phyloP scores from a whole-genome alignment of 2,113 vertebrate genomes.

The Equus quagga region DNA sequence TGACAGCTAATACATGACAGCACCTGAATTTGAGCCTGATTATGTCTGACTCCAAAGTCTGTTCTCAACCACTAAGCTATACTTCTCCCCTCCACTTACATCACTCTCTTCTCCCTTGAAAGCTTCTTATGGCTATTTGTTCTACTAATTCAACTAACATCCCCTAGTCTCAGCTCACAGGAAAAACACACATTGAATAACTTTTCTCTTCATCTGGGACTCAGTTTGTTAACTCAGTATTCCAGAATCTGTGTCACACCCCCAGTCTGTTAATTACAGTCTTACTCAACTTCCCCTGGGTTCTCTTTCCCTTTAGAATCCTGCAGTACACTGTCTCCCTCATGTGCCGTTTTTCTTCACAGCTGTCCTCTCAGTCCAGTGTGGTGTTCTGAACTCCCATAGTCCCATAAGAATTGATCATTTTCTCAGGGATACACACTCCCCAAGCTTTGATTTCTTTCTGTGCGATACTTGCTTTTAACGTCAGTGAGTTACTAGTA shows the following conservation, averaged over 20 bases:
- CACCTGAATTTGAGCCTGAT: constrained; percentile 39
- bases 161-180: neutral
- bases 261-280: neutral
- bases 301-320: constrained; percentile 33
- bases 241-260: neutral
- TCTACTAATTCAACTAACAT: constrained; percentile 27
- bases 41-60: neutral
- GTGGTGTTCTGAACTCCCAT: neutral
- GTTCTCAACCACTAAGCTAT: neutral
- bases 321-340: neutral
- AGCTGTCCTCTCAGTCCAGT: neutral
- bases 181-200: neutral
- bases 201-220: constrained; percentile 3
- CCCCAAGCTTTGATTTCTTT: neutral
- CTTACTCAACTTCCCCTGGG: neutral
- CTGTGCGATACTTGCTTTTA: neutral
- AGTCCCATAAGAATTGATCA: neutral
- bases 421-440: neutral
- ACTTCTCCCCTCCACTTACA: neutral
- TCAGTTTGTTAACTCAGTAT: constrained; percentile 43
- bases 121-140: neutral
- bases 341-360: constrained; percentile 7
- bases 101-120: neutral
- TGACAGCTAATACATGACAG: constrained; percentile 1
- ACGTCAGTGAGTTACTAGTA: constrained; percentile 3